Evolutionary conservation across 2,888 invertebrate species (phyloP).

Genomic region (Malthinus flaveolus): DNA sequence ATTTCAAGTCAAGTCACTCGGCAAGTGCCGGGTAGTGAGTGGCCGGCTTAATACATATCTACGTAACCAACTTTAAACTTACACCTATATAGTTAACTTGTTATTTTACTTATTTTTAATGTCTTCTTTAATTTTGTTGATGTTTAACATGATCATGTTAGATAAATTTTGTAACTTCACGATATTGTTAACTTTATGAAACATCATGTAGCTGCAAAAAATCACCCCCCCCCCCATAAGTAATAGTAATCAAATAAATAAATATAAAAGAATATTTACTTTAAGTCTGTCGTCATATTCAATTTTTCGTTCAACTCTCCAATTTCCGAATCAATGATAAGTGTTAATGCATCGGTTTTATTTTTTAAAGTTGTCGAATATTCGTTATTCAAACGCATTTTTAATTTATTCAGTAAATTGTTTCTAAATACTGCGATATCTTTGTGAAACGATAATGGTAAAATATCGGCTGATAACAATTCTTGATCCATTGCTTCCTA

Average conservation of each 20-base stretch:
- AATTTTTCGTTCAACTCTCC: background rate
- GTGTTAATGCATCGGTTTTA: background rate
- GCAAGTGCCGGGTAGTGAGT: no score
- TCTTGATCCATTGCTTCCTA: no score
- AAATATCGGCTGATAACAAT: no score
- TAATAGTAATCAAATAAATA: background rate
- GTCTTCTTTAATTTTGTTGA: background rate
- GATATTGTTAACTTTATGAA: constrained; percentile 21
- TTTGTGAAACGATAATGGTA: no score
- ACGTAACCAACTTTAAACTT: no score
- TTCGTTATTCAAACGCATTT: no score
- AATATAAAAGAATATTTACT: background rate
- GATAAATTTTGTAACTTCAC: constrained; percentile 26
- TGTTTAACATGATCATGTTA: constrained; percentile 9
- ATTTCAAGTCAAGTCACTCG: no score
- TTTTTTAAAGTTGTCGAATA: no score
- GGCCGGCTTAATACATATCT: no score
- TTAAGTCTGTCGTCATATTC: background rate
- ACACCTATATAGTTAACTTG: background rate
- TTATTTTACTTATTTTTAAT: background rate
- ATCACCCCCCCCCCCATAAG: no score
- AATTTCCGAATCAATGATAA: background rate
- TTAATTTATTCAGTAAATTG: no score
- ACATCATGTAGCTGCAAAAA: background rate
- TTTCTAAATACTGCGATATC: no score